Conservation (phyloP, 2,888 invertebrate species). For the Pandemis heparana region DNA sequence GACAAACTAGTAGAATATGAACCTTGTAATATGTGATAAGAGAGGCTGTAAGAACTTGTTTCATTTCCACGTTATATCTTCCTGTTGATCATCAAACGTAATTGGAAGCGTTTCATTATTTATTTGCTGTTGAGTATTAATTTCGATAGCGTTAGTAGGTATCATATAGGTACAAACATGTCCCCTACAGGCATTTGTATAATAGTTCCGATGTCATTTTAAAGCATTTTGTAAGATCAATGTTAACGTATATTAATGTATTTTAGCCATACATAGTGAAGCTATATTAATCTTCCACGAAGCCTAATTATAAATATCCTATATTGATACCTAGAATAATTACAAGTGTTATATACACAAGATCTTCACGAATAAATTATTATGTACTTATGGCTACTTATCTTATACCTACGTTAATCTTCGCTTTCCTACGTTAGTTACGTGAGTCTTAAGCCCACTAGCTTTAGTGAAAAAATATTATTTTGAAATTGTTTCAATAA, state of each 20-base stretch:
- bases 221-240: conserved; percentile 69
- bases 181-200: conserved; percentile 50
- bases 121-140: conserved; percentile 64
- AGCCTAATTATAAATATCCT: conserved; percentile 71
- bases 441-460: conserved; percentile 74
- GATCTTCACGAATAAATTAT: conserved; percentile 55
- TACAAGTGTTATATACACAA: conserved; percentile 48
- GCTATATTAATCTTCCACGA: conserved; percentile 65
- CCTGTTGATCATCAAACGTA: conserved; percentile 56
- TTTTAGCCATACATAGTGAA: conserved; percentile 60
- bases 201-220: conserved; percentile 63
- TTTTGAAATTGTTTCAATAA: conserved; percentile 83
- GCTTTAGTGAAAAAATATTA: conserved; percentile 77
- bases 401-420: conserved; percentile 71
- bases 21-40: conserved; percentile 84
- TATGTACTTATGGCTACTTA: conserved; percentile 77
- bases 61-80: conserved; percentile 69
- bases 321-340: conserved; percentile 76
- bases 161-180: conserved; percentile 75
- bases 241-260: conserved; percentile 65
- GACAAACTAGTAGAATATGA: conserved; percentile 75
- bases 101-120: conserved; percentile 45
- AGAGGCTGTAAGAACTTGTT: conserved; percentile 81
- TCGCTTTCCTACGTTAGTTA: conserved; percentile 76
- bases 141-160: conserved; percentile 60